Evolutionary conservation across 2,888 invertebrate species (phyloP), one percentile per base, ranked within the genome.

Genomic region (Lysandra coridon): DNA sequence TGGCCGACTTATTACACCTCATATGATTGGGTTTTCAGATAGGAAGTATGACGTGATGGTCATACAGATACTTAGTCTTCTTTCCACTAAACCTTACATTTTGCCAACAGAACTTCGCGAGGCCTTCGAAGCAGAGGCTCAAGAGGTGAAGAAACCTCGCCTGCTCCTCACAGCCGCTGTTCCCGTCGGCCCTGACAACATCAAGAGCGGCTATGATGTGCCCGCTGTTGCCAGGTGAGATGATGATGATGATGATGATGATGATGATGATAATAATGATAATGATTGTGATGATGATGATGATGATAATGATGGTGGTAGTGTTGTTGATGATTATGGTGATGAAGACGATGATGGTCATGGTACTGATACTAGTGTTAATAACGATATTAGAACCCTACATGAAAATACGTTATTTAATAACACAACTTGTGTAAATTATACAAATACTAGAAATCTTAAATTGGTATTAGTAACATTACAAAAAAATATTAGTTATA

Each of bases 111-210:
- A 98, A 94, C 92, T 98, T 82, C 96, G 97, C 4, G 98, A 98
- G 92, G 98, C 98, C 0, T 98, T 98, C 88, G 98, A 98, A 90
- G 98, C 98, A 0, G 98, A 99, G 92, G 98, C 98, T 0, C 98
- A 98, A 87, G 98, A 98, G 89, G 96, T 97, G 80, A 97, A 97
- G 89, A 97, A 97, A 87, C 96, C 97, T 0, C 96, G 98, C 81
- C 95, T 99, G 10, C 93, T 98, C 40, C 95, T 98, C 69, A 97
- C 98, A 0, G 98, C 98, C 0, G 98, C 98, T 2, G 98, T 98
- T 0, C 98, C 98, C 0, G 98, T 98, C 0, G 98, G 98, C 5
- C 98, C 98, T 5, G 98, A 98, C 86, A 98, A 98, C 90, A 96
- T 98, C 82, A 97, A 97, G 88, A 96, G 97, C 69, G 98, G 98